phyloP scores from a whole-genome alignment of 2,888 invertebrate genomes.

The Epinotia demarniana region DNA sequence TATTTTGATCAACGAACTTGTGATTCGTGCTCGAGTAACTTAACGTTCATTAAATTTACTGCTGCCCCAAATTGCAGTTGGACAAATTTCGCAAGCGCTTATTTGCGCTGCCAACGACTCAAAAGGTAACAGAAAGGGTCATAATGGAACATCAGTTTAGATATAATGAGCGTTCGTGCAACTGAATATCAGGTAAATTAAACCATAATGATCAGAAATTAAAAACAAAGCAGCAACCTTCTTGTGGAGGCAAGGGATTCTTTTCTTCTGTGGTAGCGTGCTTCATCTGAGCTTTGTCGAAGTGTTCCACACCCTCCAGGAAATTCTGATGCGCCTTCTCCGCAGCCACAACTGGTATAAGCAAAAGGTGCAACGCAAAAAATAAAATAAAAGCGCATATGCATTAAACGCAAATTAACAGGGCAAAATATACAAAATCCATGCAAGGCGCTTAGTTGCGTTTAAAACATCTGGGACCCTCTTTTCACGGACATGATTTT shows the following conservation, averaged over 20 bases:
- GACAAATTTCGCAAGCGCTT: background rate
- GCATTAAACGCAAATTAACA: conserved; percentile 44
- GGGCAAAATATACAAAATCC: conserved; percentile 41
- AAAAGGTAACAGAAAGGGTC: background rate
- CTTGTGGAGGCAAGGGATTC: conserved; percentile 89
- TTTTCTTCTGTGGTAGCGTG: conserved; percentile 90
- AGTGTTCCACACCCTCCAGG: conserved; percentile 89
- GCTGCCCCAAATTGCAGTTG: background rate
- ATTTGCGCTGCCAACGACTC: background rate
- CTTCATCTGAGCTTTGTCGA: conserved; percentile 89
- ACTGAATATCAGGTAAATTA: background rate
- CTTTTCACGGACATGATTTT: background rate
- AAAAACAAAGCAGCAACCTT: conserved; percentile 80
- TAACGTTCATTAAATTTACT: background rate
- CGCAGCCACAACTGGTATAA: conserved; percentile 87
- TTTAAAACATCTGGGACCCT: background rate
- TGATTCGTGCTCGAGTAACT: conserved; percentile 5
- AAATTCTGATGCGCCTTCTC: conserved; percentile 90
- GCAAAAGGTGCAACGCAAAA: conserved; percentile 74
- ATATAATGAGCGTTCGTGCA: background rate
- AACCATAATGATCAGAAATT: background rate
- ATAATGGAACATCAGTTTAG: background rate
- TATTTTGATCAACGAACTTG: background rate
- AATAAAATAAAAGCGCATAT: conserved; percentile 57
- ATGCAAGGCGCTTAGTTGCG: conserved; percentile 27